These are phyloP conservation scores for Labeo rohita DNA, from an alignment of 2,113 vertebrate genomes.

Conservation along the genomic window DNA sequence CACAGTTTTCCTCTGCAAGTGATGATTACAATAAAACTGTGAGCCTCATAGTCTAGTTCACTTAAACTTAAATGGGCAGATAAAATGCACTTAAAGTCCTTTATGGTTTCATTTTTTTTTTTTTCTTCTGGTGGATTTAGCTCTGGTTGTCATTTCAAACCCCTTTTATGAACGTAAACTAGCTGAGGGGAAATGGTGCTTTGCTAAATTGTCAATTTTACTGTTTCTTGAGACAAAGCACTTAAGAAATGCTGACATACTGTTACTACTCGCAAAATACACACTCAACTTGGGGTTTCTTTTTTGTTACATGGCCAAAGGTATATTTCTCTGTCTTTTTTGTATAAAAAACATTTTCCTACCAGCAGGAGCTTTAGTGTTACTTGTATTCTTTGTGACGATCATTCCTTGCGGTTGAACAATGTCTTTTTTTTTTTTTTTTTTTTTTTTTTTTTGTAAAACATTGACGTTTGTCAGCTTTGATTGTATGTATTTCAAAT, in stretches of 20 bases:
- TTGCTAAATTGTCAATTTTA: constrained; percentile 60
- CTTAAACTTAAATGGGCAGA: constrained; percentile 46
- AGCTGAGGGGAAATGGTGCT: constrained; percentile 57
- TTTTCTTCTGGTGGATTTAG: constrained; percentile 55
- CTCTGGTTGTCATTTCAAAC: constrained; percentile 57
- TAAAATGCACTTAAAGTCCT: constrained; percentile 75
- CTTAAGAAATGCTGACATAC: constrained; percentile 75
- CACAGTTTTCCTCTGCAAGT: constrained; percentile 39
- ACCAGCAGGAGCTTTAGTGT: constrained; percentile 54
- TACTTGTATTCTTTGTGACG: constrained; percentile 40
- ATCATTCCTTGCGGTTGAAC: constrained; percentile 51
- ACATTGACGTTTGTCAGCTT: constrained; percentile 60
- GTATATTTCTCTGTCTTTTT: background rate
- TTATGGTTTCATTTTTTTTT: constrained; percentile 27
- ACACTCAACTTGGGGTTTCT: constrained; percentile 54
- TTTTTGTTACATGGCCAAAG: constrained; percentile 49
- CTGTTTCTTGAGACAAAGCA: constrained; percentile 76
- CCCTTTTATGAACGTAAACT: constrained; percentile 30
- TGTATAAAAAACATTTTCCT: constrained; percentile 39
- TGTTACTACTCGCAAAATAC: constrained; percentile 31
- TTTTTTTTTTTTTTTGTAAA: constrained; percentile 48
- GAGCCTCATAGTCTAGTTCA: constrained; percentile 48
- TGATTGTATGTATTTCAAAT: constrained; percentile 75
- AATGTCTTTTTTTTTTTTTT: constrained; percentile 53
- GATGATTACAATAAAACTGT: constrained; percentile 25